phyloP scores from a whole-genome alignment of 2,888 invertebrate species.

The Drosophila mulleri region DNA sequence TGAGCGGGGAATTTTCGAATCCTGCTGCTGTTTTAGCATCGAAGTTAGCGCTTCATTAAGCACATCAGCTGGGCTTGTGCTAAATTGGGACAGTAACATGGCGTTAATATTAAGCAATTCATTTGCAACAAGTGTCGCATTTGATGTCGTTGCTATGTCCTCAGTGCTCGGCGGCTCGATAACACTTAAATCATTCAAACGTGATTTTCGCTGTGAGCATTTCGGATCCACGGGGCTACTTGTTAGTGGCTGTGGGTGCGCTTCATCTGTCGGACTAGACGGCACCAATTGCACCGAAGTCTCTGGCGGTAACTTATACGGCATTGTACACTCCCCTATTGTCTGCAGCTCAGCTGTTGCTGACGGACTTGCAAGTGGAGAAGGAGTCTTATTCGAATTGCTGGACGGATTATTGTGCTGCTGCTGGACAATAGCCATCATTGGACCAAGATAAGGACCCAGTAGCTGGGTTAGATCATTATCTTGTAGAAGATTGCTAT shows the following conservation, averaged over 20 bases:
- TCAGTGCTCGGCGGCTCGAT: conserved; percentile 11
- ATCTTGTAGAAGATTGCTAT: conserved; percentile 83
- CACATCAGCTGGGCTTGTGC: conserved; percentile 57
- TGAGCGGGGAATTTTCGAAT: conserved; percentile 61
- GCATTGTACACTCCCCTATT: conserved; percentile 69
- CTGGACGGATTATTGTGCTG: conserved; percentile 61
- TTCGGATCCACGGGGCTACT: conserved; percentile 12
- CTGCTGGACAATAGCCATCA: conserved; percentile 70
- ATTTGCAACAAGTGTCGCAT: conserved; percentile 60
- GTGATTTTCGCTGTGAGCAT: conserved; percentile 34
- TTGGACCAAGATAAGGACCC: conserved; percentile 81
- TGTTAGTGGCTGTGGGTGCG: conserved; percentile 18
- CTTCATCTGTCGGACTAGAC: conserved; percentile 76
- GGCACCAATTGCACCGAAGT: conserved; percentile 84
- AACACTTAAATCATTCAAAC: conserved; percentile 25
- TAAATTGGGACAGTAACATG: conserved; percentile 62
- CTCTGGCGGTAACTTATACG: conserved; percentile 84
- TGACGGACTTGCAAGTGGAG: conserved; percentile 37
- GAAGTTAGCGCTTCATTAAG: conserved; percentile 79
- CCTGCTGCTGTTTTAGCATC: conserved; percentile 76
- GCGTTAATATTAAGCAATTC: conserved; percentile 62
- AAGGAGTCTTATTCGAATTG: conserved; percentile 10
- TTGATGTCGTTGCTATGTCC: conserved; percentile 38
- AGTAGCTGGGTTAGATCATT: conserved; percentile 84
- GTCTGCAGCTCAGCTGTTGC: conserved; percentile 41